Conservation (phyloP, 2,113 vertebrate genomes). For the Acinonyx jubatus region DNA sequence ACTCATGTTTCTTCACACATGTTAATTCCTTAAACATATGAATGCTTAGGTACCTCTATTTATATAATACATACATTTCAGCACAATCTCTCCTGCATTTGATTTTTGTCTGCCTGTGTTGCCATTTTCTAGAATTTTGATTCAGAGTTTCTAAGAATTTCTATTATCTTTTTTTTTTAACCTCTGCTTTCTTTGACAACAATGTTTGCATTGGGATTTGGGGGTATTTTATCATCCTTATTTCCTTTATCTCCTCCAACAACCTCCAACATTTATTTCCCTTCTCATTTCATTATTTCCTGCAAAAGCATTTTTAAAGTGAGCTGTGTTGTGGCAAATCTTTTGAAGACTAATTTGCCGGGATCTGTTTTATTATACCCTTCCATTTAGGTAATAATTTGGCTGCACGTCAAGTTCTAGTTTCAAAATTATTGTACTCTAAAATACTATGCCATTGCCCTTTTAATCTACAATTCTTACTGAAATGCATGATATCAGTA, state of each 20-base stretch:
- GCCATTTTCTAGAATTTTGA: background rate
- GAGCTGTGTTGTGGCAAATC: background rate
- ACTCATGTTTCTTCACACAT: background rate
- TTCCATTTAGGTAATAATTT: background rate
- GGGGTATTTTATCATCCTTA: background rate
- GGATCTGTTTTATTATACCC: background rate
- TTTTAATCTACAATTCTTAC: background rate
- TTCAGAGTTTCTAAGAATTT: background rate
- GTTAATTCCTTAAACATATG: background rate
- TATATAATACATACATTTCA: background rate
- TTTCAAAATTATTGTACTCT: constrained; percentile 8
- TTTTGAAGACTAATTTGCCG: background rate
- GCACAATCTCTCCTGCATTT: background rate
- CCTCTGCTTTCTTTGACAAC: background rate
- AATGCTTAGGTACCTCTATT: background rate
- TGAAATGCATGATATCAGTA: background rate
- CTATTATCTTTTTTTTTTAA: background rate
- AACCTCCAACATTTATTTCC: background rate
- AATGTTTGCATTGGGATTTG: background rate
- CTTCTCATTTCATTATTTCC: background rate
- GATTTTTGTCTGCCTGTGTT: background rate
- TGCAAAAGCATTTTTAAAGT: background rate
- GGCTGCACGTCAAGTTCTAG: background rate
- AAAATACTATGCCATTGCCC: background rate
- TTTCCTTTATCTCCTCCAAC: background rate